Evolutionary conservation across 2,113 vertebrate genomes (phyloP).

Genomic region (Mobula birostris): DNA sequence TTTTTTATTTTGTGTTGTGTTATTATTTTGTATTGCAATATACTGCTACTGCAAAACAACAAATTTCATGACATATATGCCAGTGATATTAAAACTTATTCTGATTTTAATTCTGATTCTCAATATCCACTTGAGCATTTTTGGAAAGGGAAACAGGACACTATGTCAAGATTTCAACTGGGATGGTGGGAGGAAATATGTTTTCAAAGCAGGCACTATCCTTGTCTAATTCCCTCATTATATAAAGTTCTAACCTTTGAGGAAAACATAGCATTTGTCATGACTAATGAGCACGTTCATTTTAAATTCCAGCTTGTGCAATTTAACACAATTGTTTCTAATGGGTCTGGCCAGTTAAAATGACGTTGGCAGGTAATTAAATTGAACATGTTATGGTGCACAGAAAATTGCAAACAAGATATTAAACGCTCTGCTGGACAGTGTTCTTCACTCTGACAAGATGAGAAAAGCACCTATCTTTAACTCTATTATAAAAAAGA

Average conservation of each 20-base stretch:
- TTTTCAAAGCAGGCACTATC: not conserved
- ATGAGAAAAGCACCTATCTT: not conserved
- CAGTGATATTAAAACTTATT: too few species aligned
- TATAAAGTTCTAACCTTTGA: not conserved
- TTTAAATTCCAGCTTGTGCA: not conserved
- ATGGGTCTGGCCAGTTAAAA: not conserved
- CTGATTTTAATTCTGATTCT: too few species aligned
- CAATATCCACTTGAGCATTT: not conserved
- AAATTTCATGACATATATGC: too few species aligned
- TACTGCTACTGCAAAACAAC: too few species aligned
- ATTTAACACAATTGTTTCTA: not conserved
- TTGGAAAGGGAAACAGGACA: not conserved
- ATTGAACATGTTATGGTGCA: not conserved
- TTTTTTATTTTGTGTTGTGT: too few species aligned
- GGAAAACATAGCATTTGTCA: not conserved
- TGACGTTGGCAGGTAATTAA: not conserved
- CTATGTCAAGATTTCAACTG: not conserved
- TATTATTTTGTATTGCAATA: too few species aligned
- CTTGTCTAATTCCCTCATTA: not conserved
- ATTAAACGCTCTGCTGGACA: not conserved
- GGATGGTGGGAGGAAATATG: not conserved
- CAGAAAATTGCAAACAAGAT: not conserved
- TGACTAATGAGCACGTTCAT: not conserved
- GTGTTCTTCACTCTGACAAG: not conserved
- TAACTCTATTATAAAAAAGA: not conserved